A percentile compares a stretch with the other conserved stretches of the same genome.
Evolutionary conservation across 2,113 vertebrate genomes (phyloP).

Genomic region (Dendropsophus ebraccatus): DNA sequence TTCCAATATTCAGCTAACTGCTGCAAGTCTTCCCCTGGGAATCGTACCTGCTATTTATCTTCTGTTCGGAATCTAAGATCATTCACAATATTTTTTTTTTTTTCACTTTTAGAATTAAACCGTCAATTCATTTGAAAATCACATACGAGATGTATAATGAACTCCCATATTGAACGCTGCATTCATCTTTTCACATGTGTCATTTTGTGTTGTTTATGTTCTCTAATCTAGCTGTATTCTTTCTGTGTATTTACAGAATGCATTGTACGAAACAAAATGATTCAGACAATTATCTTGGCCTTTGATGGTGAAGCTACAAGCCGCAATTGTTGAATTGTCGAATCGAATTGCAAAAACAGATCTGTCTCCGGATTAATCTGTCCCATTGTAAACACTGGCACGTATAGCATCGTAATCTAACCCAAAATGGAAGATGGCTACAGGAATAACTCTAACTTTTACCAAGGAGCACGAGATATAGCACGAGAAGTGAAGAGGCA

Average conservation of each 20-base stretch:
- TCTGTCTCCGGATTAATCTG: neutral
- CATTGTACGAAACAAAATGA: conserved; percentile 65
- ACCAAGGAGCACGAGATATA: conserved; percentile 72
- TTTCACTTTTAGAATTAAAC: too few relatives aligned
- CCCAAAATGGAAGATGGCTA: conserved; percentile 83
- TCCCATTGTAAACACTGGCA: neutral
- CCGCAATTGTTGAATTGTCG: neutral
- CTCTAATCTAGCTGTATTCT: neutral
- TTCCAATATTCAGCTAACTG: too few relatives aligned
- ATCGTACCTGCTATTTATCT: neutral
- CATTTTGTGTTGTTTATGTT: neutral
- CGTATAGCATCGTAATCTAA: neutral
- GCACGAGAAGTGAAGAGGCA: conserved; percentile 58
- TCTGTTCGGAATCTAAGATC: neutral
- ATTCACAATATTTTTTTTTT: neutral
- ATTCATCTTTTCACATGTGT: neutral
- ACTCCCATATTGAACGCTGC: neutral
- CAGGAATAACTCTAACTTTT: conserved; percentile 75
- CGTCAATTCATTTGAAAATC: too few relatives aligned
- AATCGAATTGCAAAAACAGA: neutral
- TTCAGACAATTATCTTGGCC: conserved; percentile 38
- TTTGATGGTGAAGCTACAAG: neutral
- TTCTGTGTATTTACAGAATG: conserved; percentile 64
- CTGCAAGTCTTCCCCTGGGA: neutral
- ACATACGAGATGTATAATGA: neutral